Percentiles rank a stretch among this genome's conserved stretches.
Conservation (phyloP, 1,140 invertebrate genomes). For the Drosophila littoralis region DNA sequence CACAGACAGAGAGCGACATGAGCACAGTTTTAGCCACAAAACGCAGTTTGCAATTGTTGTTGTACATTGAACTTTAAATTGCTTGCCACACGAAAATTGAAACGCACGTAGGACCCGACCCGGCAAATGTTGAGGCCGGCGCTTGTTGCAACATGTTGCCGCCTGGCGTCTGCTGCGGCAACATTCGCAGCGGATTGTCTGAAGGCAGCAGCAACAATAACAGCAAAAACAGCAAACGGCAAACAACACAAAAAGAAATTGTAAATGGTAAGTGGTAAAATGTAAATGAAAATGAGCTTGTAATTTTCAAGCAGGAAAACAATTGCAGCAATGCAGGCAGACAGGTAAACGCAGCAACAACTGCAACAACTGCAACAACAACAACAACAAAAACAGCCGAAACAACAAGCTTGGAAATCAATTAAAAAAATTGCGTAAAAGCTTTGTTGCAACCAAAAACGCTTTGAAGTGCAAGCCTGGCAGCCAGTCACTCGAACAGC, state of each 20-base stretch:
- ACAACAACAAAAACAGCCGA: background rate
- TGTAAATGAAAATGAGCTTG: conserved; percentile 60
- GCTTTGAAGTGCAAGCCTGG: conserved; percentile 10
- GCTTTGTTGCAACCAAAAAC: conserved; percentile 13
- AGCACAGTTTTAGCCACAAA: conserved; percentile 35
- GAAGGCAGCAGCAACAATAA: too few relatives aligned
- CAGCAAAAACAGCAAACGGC: conserved; percentile 1
- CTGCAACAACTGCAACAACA: conserved; percentile 8
- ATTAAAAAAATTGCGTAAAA: conserved; percentile 51
- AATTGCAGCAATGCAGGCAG: conserved; percentile 35
- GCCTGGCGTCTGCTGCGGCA: conserved; percentile 2
- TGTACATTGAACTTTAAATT: conserved; percentile 66
- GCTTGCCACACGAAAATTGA: conserved; percentile 47
- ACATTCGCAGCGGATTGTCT: conserved; percentile 29
- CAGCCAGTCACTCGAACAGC: conserved; percentile 18
- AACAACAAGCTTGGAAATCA: conserved; percentile 21
- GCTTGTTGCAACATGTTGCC: conserved; percentile 26
- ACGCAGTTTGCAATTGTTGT: conserved; percentile 53
- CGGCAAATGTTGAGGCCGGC: conserved; percentile 20
- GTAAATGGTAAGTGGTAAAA: conserved; percentile 49
- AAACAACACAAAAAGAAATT: conserved; percentile 34
- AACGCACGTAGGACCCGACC: conserved; percentile 18
- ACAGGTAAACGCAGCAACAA: conserved; percentile 17
- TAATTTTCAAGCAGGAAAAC: conserved; percentile 56
- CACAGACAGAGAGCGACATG: background rate